Conservation (phyloP, 2,888 invertebrate genomes). For the Caenorhabditis imperialis region DNA sequence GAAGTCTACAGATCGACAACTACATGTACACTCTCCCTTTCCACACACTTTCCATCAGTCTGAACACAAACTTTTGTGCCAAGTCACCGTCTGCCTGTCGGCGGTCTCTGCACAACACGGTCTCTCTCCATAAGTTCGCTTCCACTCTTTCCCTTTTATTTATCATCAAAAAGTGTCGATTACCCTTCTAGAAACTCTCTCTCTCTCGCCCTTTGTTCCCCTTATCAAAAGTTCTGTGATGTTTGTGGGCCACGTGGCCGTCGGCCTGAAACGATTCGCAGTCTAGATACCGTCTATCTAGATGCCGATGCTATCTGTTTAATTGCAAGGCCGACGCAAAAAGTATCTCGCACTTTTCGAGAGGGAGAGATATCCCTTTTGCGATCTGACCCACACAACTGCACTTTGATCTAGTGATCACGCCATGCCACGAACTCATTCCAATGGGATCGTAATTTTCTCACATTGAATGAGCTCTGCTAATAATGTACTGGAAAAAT, state of each 20-base stretch:
- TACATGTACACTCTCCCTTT: too few species aligned
- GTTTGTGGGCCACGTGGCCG: constrained; percentile 37
- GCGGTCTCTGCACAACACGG: neutral
- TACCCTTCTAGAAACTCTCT: constrained; percentile 33
- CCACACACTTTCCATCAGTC: neutral
- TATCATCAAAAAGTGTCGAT: constrained; percentile 42
- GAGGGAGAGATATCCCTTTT: neutral
- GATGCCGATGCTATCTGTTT: constrained; percentile 29
- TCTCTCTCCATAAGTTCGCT: constrained; percentile 6
- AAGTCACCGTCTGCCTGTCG: constrained; percentile 21
- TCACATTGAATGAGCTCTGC: too few species aligned
- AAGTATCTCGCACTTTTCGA: neutral
- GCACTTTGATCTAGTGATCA: constrained; percentile 38
- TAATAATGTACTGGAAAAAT: too few species aligned
- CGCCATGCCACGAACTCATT: too few species aligned
- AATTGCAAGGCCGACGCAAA: too few species aligned
- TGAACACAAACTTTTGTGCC: constrained; percentile 43
- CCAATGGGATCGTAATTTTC: too few species aligned
- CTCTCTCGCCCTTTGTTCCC: neutral
- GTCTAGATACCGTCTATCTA: constrained; percentile 5
- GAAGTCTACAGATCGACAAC: too few species aligned
- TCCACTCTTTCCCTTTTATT: constrained; percentile 31
- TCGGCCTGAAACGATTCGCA: neutral
- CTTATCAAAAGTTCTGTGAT: constrained; percentile 38
- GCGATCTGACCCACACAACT: constrained; percentile 7